Evolutionary conservation across 1,140 invertebrate genomes (phyloP).

Genomic region (Mesaphorura yosii): DNA sequence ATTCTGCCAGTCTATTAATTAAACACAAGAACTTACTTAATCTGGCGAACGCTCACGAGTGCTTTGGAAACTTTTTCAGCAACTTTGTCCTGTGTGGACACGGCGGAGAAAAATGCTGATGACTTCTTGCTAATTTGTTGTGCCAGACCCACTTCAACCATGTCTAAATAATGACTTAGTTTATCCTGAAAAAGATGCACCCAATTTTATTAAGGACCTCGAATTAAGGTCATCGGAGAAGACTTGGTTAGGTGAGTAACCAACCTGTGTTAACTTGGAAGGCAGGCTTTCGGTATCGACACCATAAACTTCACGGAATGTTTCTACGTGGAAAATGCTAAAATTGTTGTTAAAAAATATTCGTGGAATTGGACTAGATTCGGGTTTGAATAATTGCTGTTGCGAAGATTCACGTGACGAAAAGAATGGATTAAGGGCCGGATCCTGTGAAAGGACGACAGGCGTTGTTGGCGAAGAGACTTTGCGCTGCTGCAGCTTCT

Average conservation of each 20-base stretch:
- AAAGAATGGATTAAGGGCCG: slow-evolving; percentile 15
- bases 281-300: slow-evolving; percentile 32
- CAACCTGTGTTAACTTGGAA: slow-evolving; percentile 33
- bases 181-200: slow-evolving; percentile 35
- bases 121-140: slow-evolving; percentile 92
- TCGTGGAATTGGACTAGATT: slow-evolving; percentile 60
- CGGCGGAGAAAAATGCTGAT: slow-evolving; percentile 90
- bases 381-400: slow-evolving; percentile 37
- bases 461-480: slow-evolving; percentile 9
- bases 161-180: slow-evolving; percentile 87
- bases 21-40: slow-evolving; percentile 47
- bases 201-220: not conserved
- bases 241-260: slow-evolving; percentile 12
- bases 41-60: slow-evolving; percentile 19
- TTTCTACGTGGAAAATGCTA: slow-evolving; percentile 63
- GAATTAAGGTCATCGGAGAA: no score
- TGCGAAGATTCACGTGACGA: slow-evolving; percentile 33
- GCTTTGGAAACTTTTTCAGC: slow-evolving; percentile 28
- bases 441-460: slow-evolving; percentile 8
- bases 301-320: slow-evolving; percentile 79
- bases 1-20: no score
- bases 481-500: slow-evolving; percentile 26
- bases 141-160: slow-evolving; percentile 89
- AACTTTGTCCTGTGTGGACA: slow-evolving; percentile 79
- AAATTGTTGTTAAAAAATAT: slow-evolving; percentile 71